A percentile compares a stretch with the other conserved stretches of the same genome.
Evolutionary conservation across 2,113 vertebrate genomes (phyloP).

Genomic region (Carettochelys insculpta): DNA sequence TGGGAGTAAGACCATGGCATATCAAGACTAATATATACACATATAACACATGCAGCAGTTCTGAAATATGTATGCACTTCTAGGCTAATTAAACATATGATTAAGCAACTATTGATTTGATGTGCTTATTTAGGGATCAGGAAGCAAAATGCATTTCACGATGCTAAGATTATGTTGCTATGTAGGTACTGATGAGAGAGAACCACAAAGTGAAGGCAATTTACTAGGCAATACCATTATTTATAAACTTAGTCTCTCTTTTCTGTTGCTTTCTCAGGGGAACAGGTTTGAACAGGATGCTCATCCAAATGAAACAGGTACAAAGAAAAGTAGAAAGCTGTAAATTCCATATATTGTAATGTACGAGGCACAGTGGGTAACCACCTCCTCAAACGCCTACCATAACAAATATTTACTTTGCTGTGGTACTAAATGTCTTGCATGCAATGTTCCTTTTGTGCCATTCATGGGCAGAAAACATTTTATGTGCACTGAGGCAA

Average conservation of each 20-base stretch:
- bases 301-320: background rate
- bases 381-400: background rate
- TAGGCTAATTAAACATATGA: constrained; percentile 52
- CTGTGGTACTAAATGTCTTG: background rate
- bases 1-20: background rate
- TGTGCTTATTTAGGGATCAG: constrained; percentile 12
- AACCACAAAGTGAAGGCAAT: background rate
- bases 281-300: background rate
- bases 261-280: background rate
- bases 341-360: background rate
- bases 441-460: too few relatives aligned
- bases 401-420: background rate
- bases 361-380: background rate
- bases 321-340: background rate
- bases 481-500: too few relatives aligned
- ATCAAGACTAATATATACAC: too few relatives aligned
- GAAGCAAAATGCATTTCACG: constrained; percentile 25
- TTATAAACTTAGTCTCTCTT: background rate
- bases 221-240: background rate
- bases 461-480: too few relatives aligned
- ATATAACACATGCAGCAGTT: constrained; percentile 33
- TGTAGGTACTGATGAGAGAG: background rate
- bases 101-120: constrained; percentile 65
- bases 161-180: constrained; percentile 18
- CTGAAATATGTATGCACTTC: constrained; percentile 36